These are phyloP conservation scores for Hydractinia symbiolongicarpus DNA, from an alignment of 30 jellyfish, hydroid and myxozoan genomes.

Conservation along the genomic window DNA sequence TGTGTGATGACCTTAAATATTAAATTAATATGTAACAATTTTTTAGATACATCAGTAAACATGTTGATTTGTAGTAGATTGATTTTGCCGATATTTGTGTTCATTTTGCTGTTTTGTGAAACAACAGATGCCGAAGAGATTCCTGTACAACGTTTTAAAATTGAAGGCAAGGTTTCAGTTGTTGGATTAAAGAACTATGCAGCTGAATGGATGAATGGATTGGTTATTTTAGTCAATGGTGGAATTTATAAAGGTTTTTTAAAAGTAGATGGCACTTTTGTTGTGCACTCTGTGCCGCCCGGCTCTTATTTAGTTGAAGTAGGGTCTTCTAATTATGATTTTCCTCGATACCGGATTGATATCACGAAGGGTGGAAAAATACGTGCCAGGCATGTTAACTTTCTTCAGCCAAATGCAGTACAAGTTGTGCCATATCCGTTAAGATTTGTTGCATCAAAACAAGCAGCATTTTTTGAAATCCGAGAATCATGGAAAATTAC, in stretches of 20 bases:
- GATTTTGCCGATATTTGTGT: too few species aligned
- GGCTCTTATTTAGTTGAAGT: constrained; percentile 88
- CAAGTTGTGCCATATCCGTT: constrained; percentile 81
- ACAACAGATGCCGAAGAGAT: not conserved
- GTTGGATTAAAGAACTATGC: too few species aligned
- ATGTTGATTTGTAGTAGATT: too few species aligned
- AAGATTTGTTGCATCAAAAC: constrained; percentile 62
- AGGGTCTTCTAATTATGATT: constrained; percentile 66
- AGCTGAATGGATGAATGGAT: constrained; percentile 69
- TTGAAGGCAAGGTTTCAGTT: constrained; percentile 71
- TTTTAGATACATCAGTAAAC: too few species aligned
- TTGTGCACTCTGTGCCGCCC: constrained; percentile 55
- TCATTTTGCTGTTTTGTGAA: too few species aligned
- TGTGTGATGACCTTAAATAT: too few species aligned
- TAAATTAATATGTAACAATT: too few species aligned
- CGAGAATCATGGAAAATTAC: constrained; percentile 85
- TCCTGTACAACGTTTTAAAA: constrained; percentile 29
- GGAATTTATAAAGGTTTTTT: constrained; percentile 70
- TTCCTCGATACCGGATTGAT: constrained; percentile 69
- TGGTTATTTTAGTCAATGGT: constrained; percentile 57
- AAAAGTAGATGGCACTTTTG: constrained; percentile 78
- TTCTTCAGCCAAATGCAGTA: constrained; percentile 79
- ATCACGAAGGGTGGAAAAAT: constrained; percentile 79
- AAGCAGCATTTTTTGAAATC: constrained; percentile 76
- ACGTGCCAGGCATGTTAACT: constrained; percentile 72